Percentiles rank a stretch among this genome's conserved stretches.
Conservation (phyloP, 1,140 invertebrate genomes). For the Pseudoatta argentina region DNA sequence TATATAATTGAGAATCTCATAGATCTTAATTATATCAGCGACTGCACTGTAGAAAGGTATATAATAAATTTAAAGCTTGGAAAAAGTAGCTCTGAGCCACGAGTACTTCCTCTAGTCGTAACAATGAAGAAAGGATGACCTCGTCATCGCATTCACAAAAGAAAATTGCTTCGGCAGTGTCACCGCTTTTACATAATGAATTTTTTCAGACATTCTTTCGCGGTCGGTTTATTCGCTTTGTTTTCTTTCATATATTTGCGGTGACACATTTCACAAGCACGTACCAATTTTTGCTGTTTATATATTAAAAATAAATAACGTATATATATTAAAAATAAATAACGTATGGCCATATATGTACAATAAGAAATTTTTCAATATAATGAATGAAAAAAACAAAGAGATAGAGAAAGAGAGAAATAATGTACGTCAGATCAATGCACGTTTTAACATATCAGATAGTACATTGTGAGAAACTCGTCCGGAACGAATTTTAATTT, state of each 20-base stretch:
- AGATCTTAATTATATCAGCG: conserved; percentile 25
- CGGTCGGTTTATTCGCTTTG: neutral
- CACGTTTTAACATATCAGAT: neutral
- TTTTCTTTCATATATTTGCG: conserved; percentile 3
- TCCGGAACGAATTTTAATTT: neutral
- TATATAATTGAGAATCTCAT: conserved; percentile 5
- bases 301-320: conserved; percentile 33
- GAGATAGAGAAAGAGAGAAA: neutral
- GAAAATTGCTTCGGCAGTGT: conserved; percentile 19
- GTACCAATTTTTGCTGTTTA: neutral
- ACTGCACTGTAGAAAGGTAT: neutral
- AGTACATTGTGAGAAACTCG: neutral
- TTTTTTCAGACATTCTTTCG: conserved; percentile 8
- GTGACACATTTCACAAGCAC: neutral
- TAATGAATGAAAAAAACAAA: neutral
- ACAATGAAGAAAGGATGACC: neutral
- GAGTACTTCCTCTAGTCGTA: neutral
- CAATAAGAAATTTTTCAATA: neutral
- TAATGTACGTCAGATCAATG: conserved; percentile 6
- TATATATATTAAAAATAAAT: conserved; percentile 35
- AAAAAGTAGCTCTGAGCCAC: neutral
- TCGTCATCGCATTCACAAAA: conserved; percentile 17
- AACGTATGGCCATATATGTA: neutral
- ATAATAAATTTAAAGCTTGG: conserved; percentile 7
- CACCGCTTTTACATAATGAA: conserved; percentile 34